Percentiles rank a stretch among this genome's conserved stretches.
Conservation (phyloP, 2,888 invertebrate species). For the Drosophila parthenogenetica region DNA sequence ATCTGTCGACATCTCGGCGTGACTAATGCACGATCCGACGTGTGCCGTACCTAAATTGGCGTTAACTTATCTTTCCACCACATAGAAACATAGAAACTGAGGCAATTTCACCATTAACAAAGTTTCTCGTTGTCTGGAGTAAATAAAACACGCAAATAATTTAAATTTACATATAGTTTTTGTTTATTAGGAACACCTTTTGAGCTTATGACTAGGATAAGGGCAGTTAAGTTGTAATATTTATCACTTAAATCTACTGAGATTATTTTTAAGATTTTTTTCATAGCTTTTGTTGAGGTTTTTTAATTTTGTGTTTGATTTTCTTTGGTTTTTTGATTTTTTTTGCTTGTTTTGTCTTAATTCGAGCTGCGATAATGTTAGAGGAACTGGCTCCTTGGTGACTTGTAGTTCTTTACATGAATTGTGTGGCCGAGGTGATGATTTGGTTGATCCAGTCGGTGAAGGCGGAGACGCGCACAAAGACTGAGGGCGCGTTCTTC, state of each 20-base stretch:
- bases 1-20: slow-evolving; percentile 34
- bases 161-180: slow-evolving; percentile 17
- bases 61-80: slow-evolving; percentile 38
- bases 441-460: slow-evolving; percentile 83
- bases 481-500: slow-evolving; percentile 85
- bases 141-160: slow-evolving; percentile 7
- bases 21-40: slow-evolving; percentile 32
- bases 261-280: slow-evolving; percentile 55
- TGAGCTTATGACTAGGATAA: slow-evolving; percentile 30
- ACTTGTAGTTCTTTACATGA: slow-evolving; percentile 54
- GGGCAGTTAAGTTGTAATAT: slow-evolving; percentile 41
- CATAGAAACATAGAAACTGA: slow-evolving; percentile 16
- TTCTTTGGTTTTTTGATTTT: slow-evolving; percentile 29
- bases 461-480: slow-evolving; percentile 86
- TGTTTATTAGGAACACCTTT: slow-evolving; percentile 43
- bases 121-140: not conserved
- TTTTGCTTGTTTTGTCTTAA: slow-evolving; percentile 37
- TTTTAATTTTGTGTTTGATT: slow-evolving; percentile 20
- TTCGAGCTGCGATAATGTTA: slow-evolving; percentile 58
- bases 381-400: slow-evolving; percentile 18
- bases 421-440: slow-evolving; percentile 71
- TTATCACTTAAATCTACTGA: slow-evolving; percentile 57
- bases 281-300: slow-evolving; percentile 35
- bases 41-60: not conserved
- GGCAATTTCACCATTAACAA: slow-evolving; percentile 49